phyloP scores from a whole-genome alignment of 2,113 vertebrate genomes.

The Trichechus manatus region DNA sequence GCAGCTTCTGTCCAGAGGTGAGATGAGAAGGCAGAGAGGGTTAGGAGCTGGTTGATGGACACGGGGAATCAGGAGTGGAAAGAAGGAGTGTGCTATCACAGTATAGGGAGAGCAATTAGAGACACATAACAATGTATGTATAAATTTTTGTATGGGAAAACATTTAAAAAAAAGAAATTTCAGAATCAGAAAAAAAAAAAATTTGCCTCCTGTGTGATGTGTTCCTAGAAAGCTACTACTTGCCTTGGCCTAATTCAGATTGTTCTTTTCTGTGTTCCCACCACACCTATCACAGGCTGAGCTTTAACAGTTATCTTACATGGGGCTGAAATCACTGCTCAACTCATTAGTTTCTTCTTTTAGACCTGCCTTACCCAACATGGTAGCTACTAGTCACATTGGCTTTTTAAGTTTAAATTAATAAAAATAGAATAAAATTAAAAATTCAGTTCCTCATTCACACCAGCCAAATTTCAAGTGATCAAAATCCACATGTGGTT shows the following conservation, averaged over 20 bases:
- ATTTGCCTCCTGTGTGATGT: not conserved
- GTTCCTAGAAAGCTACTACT: not conserved
- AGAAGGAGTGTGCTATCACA: too few relatives aligned
- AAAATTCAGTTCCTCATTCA: not conserved
- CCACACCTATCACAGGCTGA: not conserved
- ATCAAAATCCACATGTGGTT: not conserved
- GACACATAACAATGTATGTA: too few relatives aligned
- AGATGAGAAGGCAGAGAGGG: too few relatives aligned
- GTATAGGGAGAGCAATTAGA: too few relatives aligned
- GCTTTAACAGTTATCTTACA: not conserved
- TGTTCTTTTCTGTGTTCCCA: not conserved
- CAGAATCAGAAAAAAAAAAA: too few relatives aligned
- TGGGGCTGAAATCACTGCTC: not conserved
- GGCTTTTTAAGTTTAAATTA: conserved; percentile 22
- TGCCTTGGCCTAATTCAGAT: not conserved
- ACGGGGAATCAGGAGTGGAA: too few relatives aligned
- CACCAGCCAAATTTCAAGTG: not conserved
- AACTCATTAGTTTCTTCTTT: not conserved
- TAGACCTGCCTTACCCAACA: not conserved
- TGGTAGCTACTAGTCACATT: not conserved
- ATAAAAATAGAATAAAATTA: conserved; percentile 8
- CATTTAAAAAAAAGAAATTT: too few relatives aligned
- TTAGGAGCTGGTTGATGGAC: too few relatives aligned
- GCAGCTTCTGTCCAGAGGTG: too few relatives aligned
- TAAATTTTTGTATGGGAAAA: too few relatives aligned